Conservation (phyloP, 2,888 invertebrate species). For the Dromius quadrimaculatus region DNA sequence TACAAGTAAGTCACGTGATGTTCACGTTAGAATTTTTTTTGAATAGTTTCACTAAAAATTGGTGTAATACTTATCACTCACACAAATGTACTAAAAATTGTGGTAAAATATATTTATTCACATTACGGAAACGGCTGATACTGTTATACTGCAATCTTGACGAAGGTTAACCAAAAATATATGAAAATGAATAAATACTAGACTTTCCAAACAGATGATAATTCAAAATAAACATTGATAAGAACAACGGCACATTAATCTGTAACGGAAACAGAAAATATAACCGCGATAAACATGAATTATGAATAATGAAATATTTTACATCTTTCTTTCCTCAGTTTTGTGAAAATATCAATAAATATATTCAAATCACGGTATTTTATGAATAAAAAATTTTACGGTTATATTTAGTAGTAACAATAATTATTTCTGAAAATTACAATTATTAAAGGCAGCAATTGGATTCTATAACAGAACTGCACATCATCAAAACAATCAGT, state of each 20-base stretch:
- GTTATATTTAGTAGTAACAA: too few species aligned
- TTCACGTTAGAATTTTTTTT: too few species aligned
- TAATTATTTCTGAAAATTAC: too few species aligned
- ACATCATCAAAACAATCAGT: too few species aligned
- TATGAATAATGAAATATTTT: conserved; percentile 13
- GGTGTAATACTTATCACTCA: too few species aligned
- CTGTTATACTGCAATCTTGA: conserved; percentile 21
- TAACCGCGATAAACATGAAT: conserved; percentile 18
- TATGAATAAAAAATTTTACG: too few species aligned
- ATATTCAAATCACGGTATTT: conserved; percentile 22
- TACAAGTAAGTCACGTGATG: too few species aligned
- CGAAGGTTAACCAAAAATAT: conserved; percentile 23
- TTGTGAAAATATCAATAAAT: conserved; percentile 1
- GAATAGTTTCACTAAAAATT: too few species aligned
- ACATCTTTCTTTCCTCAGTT: too few species aligned
- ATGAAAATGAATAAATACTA: conserved; percentile 24
- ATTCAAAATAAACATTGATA: conserved; percentile 22
- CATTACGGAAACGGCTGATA: conserved; percentile 14
- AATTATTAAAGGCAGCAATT: too few species aligned
- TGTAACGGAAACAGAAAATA: conserved; percentile 3
- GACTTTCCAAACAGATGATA: conserved; percentile 20
- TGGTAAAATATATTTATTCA: conserved; percentile 4
- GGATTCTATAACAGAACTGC: too few species aligned
- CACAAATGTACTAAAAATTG: too few species aligned
- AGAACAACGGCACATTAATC: conserved; percentile 9